Conservation (phyloP, 2,113 vertebrate species). For the Misgurnus anguillicaudatus region DNA sequence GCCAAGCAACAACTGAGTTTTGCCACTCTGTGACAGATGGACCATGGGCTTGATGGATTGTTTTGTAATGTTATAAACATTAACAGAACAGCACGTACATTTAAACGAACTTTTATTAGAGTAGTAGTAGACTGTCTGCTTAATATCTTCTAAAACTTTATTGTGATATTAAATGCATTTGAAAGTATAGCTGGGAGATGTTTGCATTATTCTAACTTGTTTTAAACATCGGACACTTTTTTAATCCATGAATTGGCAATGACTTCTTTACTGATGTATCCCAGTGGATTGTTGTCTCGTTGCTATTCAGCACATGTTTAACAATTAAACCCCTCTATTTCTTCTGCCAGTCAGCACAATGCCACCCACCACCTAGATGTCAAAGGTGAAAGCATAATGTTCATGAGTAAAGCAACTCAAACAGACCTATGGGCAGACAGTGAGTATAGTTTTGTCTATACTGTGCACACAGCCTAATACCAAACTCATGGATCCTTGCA, state of each 20-base stretch:
- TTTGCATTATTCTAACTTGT: not conserved
- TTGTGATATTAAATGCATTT: too few relatives aligned
- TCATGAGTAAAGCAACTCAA: not conserved
- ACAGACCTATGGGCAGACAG: not conserved
- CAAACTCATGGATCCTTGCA: conserved; percentile 5
- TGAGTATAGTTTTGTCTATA: not conserved
- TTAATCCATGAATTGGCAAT: not conserved
- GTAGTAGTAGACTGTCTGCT: too few relatives aligned
- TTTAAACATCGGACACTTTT: not conserved
- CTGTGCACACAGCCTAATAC: not conserved
- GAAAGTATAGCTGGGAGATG: too few relatives aligned
- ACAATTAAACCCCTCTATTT: conserved; percentile 13
- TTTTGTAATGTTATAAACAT: too few relatives aligned
- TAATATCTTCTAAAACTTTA: too few relatives aligned
- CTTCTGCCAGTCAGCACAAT: conserved; percentile 2
- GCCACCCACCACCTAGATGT: conserved; percentile 16
- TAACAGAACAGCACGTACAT: too few relatives aligned
- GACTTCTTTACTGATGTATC: conserved; percentile 6
- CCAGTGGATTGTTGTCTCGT: not conserved
- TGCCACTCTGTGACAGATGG: not conserved
- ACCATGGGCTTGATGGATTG: not conserved
- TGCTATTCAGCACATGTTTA: not conserved
- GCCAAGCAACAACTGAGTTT: conserved; percentile 41
- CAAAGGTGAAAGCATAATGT: conserved; percentile 20
- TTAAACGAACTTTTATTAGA: too few relatives aligned